Evolutionary conservation across 1,140 invertebrate genomes (phyloP).

Genomic region (Ericerus pela): DNA sequence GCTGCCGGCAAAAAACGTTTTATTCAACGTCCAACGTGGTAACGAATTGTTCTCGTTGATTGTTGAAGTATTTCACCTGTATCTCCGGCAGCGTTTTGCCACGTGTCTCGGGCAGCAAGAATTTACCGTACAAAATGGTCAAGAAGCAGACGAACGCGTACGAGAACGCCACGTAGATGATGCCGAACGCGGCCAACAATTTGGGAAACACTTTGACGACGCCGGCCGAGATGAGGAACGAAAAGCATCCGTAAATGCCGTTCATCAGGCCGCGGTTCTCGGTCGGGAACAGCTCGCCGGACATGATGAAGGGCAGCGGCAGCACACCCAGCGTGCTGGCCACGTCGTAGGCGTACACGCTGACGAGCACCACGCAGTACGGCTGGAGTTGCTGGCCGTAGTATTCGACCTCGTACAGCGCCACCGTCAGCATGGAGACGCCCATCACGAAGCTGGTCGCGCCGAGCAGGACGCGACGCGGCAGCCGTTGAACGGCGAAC

Average conservation of each 20-base stretch:
- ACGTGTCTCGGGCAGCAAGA: constrained; percentile 59
- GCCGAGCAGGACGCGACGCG: constrained; percentile 31
- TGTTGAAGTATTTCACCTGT: constrained; percentile 33
- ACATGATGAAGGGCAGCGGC: constrained; percentile 46
- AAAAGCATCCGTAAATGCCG: constrained; percentile 42
- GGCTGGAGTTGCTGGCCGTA: background rate
- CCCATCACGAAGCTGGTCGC: constrained; percentile 27
- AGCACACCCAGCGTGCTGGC: constrained; percentile 38
- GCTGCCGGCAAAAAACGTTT: too few relatives aligned
- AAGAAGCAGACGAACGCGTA: constrained; percentile 46
- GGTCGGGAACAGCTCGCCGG: constrained; percentile 32
- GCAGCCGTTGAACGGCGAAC: constrained; percentile 37
- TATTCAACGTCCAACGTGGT: too few relatives aligned
- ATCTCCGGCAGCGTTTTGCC: constrained; percentile 61
- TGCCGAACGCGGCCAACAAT: constrained; percentile 39
- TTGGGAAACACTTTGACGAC: constrained; percentile 54
- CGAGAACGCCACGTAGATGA: constrained; percentile 54
- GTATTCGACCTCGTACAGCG: constrained; percentile 1
- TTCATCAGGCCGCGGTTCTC: constrained; percentile 41
- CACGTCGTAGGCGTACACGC: constrained; percentile 36
- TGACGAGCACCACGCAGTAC: constrained; percentile 24
- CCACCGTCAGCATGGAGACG: constrained; percentile 28
- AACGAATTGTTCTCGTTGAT: background rate
- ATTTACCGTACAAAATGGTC: constrained; percentile 48
- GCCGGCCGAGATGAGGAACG: constrained; percentile 32